Base-by-base conservation (phyloP, 2,888 invertebrate genomes). In the Cylloceria caligata region DNA sequence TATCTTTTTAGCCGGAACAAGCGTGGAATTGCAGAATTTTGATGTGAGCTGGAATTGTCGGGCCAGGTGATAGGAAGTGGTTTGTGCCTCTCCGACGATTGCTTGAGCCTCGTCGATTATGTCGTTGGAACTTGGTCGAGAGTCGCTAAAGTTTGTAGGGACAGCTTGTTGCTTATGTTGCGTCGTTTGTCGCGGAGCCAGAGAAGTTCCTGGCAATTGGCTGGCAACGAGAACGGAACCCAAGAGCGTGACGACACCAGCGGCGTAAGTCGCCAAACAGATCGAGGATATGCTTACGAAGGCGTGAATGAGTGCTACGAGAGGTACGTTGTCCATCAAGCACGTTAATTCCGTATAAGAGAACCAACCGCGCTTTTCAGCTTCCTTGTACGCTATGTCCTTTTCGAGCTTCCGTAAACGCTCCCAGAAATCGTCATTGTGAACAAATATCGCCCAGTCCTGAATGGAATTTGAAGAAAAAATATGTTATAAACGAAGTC, bases 381-480 rank as follows among this genome's bases (percentile, higher is more conserved):
- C 96, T 93, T 97, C 96, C 87, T 94, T 94, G 85, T 95, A 93
- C 3, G 98, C 98, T 86, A 98, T 93, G 73, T 94, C 94, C 81
- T 94, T 94, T 93, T 98, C 97, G 78, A 97, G 93, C 92, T 95
- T 94, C 67, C 93, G 91, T 72, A 98, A 93, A 84, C 96, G 96
- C 57, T 94, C 93, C 93, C 97, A 96, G 93, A 98, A 98, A 72
- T 95, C 95, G 87, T 95, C 93, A 84, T 96, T 95, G 87, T 95
- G 95, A 74, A 98, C 96, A 93, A 95, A 97, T 69, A 98, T 94
- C 87, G 97, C 95, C 98, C 98, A 98, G 88, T 98, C 95, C 97
- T 97, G 89, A 27, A 92, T 7, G 6, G 19, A 0, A 11, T 36
- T 27, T 13, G 34, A 34, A 34, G 30, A 30, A 13, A n/a, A n/a